Evolutionary conservation across 2,888 invertebrate genomes (phyloP).

Genomic region (Amblyjoppa proteus): DNA sequence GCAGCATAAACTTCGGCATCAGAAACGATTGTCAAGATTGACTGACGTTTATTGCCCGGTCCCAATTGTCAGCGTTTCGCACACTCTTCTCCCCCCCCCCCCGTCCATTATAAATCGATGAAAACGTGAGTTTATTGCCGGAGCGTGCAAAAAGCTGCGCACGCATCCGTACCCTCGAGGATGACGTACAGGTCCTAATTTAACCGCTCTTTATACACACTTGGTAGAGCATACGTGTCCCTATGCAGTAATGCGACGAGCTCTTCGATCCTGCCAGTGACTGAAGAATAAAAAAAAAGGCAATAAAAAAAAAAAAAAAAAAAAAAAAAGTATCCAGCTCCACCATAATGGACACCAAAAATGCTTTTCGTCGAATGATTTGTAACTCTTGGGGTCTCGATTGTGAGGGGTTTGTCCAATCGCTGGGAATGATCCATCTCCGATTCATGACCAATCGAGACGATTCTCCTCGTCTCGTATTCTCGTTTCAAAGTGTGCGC

Average conservation of each 20-base stretch:
- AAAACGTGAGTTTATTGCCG: constrained; percentile 53
- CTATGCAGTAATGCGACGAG: background rate
- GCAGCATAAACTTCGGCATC: background rate
- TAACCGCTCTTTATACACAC: constrained; percentile 59
- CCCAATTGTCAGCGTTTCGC: constrained; percentile 42
- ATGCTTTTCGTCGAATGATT: constrained; percentile 64
- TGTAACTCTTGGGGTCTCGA: constrained; percentile 56
- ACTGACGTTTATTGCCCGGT: constrained; percentile 47
- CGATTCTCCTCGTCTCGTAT: constrained; percentile 44
- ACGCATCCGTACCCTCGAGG: constrained; percentile 32
- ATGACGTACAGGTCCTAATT: constrained; percentile 64
- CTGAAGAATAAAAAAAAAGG: constrained; percentile 27
- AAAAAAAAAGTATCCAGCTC: constrained; percentile 36
- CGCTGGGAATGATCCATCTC: constrained; percentile 41
- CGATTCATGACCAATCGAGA: constrained; percentile 66
- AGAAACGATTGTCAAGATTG: constrained; percentile 25
- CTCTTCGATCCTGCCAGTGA: background rate
- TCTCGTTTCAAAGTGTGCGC: constrained; percentile 46
- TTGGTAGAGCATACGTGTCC: constrained; percentile 30
- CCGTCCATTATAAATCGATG: constrained; percentile 63
- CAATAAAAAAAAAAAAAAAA: constrained; percentile 24
- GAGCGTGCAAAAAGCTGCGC: constrained; percentile 47
- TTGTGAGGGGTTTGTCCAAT: constrained; percentile 58
- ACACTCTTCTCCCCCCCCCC: background rate
- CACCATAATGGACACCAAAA: constrained; percentile 51